phyloP scores from a whole-genome alignment of 1,140 invertebrate genomes.

The Listronotus bonariensis region DNA sequence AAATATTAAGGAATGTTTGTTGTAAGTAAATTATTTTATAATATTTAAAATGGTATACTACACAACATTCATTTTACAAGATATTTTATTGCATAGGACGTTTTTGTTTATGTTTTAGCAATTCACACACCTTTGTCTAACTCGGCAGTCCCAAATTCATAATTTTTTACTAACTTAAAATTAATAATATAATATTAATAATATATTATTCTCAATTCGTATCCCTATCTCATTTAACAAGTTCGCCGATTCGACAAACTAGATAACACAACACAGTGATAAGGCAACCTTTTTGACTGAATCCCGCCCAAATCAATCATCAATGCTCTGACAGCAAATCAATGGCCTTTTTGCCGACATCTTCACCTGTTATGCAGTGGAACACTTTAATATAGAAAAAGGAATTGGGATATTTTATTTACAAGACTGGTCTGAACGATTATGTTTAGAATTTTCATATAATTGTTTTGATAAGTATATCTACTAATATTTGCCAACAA shows the following conservation, averaged over 20 bases:
- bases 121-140: too few species aligned
- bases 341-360: constrained; percentile 43
- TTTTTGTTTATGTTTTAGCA: too few species aligned
- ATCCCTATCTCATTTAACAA: background rate
- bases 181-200: too few species aligned
- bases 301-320: constrained; percentile 44
- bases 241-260: background rate
- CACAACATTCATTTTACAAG: too few species aligned
- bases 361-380: constrained; percentile 41
- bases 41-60: too few species aligned
- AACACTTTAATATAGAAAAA: constrained; percentile 6
- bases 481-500: constrained; percentile 5
- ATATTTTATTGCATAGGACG: too few species aligned
- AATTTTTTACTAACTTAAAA: too few species aligned
- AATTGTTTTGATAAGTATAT: constrained; percentile 15
- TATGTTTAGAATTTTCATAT: constrained; percentile 16
- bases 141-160: too few species aligned
- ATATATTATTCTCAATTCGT: too few species aligned
- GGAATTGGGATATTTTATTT: background rate
- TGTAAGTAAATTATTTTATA: too few species aligned
- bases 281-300: constrained; percentile 32
- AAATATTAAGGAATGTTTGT: too few species aligned
- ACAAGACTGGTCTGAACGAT: constrained; percentile 12
- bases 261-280: background rate
- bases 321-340: constrained; percentile 36